Evolutionary conservation across 2,113 vertebrate species (phyloP), one percentile per base, ranked within the genome.

Genomic region (Anarhynchus alexandrinus): DNA sequence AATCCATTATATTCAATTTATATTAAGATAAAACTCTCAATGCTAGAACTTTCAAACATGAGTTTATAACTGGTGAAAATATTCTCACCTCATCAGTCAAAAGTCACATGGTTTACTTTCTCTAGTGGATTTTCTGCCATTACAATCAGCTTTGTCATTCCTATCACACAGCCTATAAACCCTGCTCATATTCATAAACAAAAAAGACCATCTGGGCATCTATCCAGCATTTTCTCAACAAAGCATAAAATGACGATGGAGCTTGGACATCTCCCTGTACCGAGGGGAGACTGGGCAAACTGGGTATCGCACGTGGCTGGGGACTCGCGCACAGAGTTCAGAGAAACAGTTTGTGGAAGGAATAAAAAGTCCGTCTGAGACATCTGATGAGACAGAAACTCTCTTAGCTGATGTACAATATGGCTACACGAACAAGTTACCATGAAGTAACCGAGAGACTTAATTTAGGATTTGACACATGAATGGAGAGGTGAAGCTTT

Each of bases 401-500:
- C 69, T 79, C 74, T 61, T 47, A 82, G 84, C 58, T 80, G 78
- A 67, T 82, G 49, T 29, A 82, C 87, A 90, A 61, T 66, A 65
- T 51, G 71, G 86, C 78, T 77, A 58, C 70, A 70, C 2, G 21
- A 89, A 65, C 61, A 66, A 97, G 90, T 58, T 85, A 52, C 73
- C 70, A 32, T 5, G 6, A 82, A 94, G 82, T 45, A 96, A 91
- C 82, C 1, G n/a, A 90, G 93, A 76, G 66, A 90, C 66, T 89
- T 94, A 93, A 95, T 94, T 96, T 96, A 90, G 85, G 52, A 80
- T 95, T 92, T 95, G 93, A 93, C 93, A 96, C 92, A 38, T 73
- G 92, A 96, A 76, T 54, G 45, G 90, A 94, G 92, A 96, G 94
- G 94, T 97, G 94, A 96, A 93, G 84, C 85, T 95, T 90, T 90